A percentile compares a stretch with the other conserved stretches of the same genome.
Conservation (phyloP, 2,113 vertebrate species). For the Morone chrysops region DNA sequence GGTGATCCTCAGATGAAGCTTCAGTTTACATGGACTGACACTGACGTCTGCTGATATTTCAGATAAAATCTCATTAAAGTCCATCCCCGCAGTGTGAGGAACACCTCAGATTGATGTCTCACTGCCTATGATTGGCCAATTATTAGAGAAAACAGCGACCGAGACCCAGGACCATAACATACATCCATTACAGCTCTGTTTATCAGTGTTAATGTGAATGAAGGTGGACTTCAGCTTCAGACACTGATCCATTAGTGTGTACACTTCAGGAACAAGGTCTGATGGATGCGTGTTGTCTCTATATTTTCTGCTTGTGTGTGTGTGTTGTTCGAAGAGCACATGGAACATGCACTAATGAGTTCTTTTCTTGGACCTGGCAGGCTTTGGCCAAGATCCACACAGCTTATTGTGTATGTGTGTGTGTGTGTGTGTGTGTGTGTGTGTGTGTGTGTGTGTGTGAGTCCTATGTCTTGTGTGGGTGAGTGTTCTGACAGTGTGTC, state of each 20-base stretch:
- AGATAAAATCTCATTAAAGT: neutral
- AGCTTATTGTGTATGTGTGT: constrained; percentile 32
- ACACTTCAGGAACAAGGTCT: neutral
- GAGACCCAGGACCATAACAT: neutral
- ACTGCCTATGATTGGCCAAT: neutral
- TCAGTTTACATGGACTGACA: neutral
- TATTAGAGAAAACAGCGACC: neutral
- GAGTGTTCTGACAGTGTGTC: constrained; percentile 71
- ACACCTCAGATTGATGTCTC: neutral
- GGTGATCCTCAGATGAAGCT: neutral
- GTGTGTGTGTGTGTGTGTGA: constrained; percentile 12
- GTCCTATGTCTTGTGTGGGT: constrained; percentile 49
- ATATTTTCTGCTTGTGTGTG: neutral
- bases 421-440: constrained; percentile 21
- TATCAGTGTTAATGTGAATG: neutral
- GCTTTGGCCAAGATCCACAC: constrained; percentile 39
- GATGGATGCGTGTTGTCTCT: neutral
- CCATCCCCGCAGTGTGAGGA: neutral
- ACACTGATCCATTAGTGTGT: neutral
- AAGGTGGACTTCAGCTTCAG: neutral
- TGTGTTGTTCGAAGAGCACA: constrained; percentile 38
- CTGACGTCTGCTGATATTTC: neutral
- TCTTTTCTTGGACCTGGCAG: constrained; percentile 59
- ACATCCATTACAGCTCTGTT: neutral
- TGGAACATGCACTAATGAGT: constrained; percentile 70